These are phyloP conservation scores for Prolemur simus DNA, from an alignment of 2,113 vertebrate species.

Conservation along the genomic window DNA sequence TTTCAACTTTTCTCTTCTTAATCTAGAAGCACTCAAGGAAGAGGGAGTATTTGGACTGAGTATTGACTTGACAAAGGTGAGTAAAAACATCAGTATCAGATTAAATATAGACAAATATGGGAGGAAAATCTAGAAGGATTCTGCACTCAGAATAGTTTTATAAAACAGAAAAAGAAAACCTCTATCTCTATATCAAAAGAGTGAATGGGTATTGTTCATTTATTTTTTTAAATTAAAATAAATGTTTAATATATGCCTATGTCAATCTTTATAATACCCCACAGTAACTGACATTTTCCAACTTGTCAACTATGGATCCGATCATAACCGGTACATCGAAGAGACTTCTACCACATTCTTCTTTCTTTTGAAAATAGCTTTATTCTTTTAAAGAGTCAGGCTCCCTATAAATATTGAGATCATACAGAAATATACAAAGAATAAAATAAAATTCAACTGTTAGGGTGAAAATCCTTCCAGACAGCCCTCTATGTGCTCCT, in stretches of 20 bases:
- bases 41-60: neutral
- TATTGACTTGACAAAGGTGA: neutral
- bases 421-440: slow-evolving; percentile 37
- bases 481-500: neutral
- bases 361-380: slow-evolving; percentile 31
- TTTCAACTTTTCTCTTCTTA: neutral
- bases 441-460: neutral
- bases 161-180: neutral
- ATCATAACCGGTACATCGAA: neutral
- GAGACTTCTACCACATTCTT: neutral
- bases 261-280: neutral
- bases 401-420: slow-evolving; percentile 51
- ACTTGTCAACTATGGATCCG: neutral
- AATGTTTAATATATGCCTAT: neutral
- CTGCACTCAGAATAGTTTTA: neutral
- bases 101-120: slow-evolving; percentile 27
- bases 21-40: slow-evolving; percentile 25
- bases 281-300: neutral
- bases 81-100: slow-evolving; percentile 11
- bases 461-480: neutral
- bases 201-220: neutral
- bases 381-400: slow-evolving; percentile 20
- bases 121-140: slow-evolving; percentile 3
- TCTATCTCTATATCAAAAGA: neutral
- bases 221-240: slow-evolving; percentile 32